Evolutionary conservation across 2,797 vertebrate genomes (phyloP), one percentile per base, ranked within the genome.

Genomic region (Toxotes lorentzi): DNA sequence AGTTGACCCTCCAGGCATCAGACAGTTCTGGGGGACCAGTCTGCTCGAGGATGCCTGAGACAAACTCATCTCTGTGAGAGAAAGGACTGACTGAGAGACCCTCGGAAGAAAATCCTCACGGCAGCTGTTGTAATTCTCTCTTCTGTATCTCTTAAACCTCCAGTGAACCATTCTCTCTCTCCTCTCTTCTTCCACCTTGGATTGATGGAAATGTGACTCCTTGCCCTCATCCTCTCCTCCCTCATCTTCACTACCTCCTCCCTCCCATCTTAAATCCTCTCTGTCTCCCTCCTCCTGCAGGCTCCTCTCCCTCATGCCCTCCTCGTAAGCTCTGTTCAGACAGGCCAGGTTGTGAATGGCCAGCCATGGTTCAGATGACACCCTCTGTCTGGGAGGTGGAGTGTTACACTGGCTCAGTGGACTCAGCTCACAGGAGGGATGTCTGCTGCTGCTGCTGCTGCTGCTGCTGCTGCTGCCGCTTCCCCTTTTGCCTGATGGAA

Each of bases 311-410:
- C 43, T 88, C 47, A 56, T 7, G 9, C 82, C 81, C 69, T 91
- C 88, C 57, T 93, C 78, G 0, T 92, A 92, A 58, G 84, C 87
- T 56, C 41, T 85, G 76, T 80, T 91, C 38, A 95, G 90, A 45
- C 89, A 57, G 50, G 87, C 87, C 84, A 93, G 91, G 83, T 93
- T 89, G 66, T 90, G 89, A 30, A 94, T 90, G 76, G 87, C 79
- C 59, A 94, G 76, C 88, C 92, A 93, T 0, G 94, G 94, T 67
- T 95, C 94, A 8, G 93, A 95, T 43, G 50, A 72, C 21, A 89
- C 56, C 58, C 82, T 90, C 58, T 76, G 88, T 65, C 73, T 84
- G 58, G 71, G 65, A 16, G 61, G 71, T 3, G 60, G 78, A 76
- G 60, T 35, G 72, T n/a, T 40, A 4, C 53, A 32, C 38, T 8